These are phyloP conservation scores for Acleris sparsana DNA, from an alignment of 2,888 invertebrate genomes.

Conservation along the genomic window DNA sequence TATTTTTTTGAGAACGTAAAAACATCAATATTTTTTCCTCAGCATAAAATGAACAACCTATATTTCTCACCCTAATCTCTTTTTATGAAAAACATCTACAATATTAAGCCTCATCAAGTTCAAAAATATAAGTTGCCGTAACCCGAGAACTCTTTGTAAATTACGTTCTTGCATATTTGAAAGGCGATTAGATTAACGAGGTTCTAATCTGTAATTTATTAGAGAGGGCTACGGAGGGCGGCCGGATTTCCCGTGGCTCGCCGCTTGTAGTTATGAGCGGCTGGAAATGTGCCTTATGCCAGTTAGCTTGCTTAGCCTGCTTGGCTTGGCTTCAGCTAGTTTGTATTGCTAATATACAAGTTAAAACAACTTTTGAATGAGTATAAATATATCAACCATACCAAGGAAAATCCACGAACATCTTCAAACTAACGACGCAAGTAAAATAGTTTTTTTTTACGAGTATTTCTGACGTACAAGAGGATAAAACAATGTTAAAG, in stretches of 20 bases:
- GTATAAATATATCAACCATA: too few relatives aligned
- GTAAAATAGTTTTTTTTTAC: too few relatives aligned
- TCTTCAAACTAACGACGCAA: too few relatives aligned
- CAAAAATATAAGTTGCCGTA: constrained; percentile 24
- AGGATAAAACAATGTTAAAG: too few relatives aligned
- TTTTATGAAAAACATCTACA: constrained; percentile 11
- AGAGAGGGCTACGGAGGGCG: constrained; percentile 46
- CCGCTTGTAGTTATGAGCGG: constrained; percentile 45
- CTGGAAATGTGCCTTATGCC: constrained; percentile 28
- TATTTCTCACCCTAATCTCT: background rate
- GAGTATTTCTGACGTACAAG: too few relatives aligned
- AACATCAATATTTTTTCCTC: background rate
- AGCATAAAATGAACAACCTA: background rate
- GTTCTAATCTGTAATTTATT: constrained; percentile 78
- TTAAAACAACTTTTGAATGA: background rate
- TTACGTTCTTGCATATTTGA: constrained; percentile 49
- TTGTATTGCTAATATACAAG: background rate
- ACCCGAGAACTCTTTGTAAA: constrained; percentile 41
- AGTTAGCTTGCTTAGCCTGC: constrained; percentile 18
- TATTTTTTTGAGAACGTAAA: too few relatives aligned
- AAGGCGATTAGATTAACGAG: constrained; percentile 71
- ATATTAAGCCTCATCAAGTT: constrained; percentile 29
- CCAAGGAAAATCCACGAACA: too few relatives aligned
- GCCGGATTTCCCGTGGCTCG: constrained; percentile 63
- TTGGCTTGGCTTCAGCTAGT: constrained; percentile 1